phyloP scores from a whole-genome alignment of 2,888 invertebrate species.

The Apoderus coryli region DNA sequence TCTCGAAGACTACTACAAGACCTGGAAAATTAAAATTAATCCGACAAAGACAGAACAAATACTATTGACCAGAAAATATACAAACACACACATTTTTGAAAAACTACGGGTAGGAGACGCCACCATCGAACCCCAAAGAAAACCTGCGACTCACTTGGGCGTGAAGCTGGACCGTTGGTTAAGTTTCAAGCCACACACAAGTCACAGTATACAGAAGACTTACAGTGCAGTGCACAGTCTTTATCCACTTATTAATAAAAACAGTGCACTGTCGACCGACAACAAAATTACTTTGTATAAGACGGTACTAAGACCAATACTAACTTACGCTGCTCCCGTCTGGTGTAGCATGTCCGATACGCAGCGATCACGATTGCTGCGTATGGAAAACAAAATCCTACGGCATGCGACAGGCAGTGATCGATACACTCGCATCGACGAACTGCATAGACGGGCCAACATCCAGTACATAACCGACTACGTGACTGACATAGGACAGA shows the following conservation, averaged over 20 bases:
- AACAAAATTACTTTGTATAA: slow-evolving; percentile 1
- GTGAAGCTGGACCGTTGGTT: background rate
- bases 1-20: background rate
- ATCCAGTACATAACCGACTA: too few relatives aligned
- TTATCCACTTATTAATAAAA: background rate
- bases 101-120: background rate
- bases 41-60: background rate
- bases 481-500: too few relatives aligned
- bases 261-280: background rate
- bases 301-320: background rate
- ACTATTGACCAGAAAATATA: background rate
- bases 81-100: background rate
- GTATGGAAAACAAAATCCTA: too few relatives aligned
- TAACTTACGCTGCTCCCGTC: too few relatives aligned
- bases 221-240: background rate
- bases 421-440: too few relatives aligned
- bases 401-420: too few relatives aligned
- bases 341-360: too few relatives aligned
- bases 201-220: background rate
- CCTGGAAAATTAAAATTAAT: slow-evolving; percentile 2
- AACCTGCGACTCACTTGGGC: background rate
- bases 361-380: too few relatives aligned
- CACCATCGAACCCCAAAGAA: slow-evolving; percentile 2
- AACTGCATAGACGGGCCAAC: too few relatives aligned
- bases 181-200: background rate